Conservation (phyloP, 2,797 vertebrate species). For the Fringilla coelebs region DNA sequence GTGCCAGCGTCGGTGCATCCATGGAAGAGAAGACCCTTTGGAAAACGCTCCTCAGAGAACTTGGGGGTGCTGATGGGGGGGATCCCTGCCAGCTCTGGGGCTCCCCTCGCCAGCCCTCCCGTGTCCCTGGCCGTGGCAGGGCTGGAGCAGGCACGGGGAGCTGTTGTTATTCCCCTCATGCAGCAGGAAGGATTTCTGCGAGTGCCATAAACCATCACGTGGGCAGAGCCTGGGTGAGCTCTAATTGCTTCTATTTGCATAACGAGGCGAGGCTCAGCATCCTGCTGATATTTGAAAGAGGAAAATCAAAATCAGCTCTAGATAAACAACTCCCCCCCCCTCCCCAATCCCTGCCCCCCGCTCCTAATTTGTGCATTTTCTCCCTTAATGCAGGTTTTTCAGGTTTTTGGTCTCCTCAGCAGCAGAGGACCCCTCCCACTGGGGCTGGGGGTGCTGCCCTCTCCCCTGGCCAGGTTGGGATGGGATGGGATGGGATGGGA, state of each 20-base stretch:
- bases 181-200: constrained; percentile 51
- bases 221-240: constrained; percentile 60
- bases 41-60: background rate
- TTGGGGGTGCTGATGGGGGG: background rate
- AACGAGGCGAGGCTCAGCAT: constrained; percentile 60
- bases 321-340: constrained; percentile 7
- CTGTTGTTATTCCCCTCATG: constrained; percentile 61
- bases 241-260: constrained; percentile 71
- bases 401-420: background rate
- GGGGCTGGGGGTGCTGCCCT: background rate
- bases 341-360: background rate
- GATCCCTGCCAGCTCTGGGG: background rate
- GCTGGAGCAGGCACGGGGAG: background rate
- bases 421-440: background rate
- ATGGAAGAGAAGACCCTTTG: background rate
- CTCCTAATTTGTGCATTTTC: background rate
- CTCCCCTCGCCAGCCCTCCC: background rate
- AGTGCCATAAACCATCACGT: constrained; percentile 52
- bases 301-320: constrained; percentile 49
- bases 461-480: background rate
- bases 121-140: background rate
- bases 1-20: background rate
- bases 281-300: constrained; percentile 56
- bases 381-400: background rate
- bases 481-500: too few relatives aligned